Conservation (phyloP, 2,888 invertebrate genomes). For the Scotopteryx bipunctaria region DNA sequence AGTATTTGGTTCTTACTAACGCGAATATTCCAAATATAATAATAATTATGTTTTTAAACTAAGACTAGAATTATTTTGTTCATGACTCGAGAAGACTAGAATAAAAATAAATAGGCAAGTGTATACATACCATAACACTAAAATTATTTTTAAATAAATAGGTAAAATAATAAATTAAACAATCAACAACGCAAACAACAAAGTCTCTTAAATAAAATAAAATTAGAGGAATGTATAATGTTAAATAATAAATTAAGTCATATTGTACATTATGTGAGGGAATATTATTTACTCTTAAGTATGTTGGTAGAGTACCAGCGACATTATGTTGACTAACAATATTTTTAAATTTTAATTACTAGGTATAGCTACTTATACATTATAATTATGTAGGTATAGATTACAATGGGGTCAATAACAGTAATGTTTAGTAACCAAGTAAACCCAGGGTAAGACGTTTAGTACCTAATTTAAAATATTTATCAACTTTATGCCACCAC, state of each 20-base stretch:
- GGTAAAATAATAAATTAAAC: conserved; percentile 48
- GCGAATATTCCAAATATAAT: conserved; percentile 19
- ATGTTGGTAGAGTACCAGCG: too few relatives aligned
- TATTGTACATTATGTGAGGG: too few relatives aligned
- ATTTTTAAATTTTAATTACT: too few relatives aligned
- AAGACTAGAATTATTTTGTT: conserved; percentile 52
- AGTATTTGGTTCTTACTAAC: conserved; percentile 30
- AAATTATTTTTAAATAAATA: conserved; percentile 22
- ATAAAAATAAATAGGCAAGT: conserved; percentile 45
- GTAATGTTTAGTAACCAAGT: too few relatives aligned
- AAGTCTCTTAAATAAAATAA: conserved; percentile 38
- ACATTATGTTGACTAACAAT: too few relatives aligned
- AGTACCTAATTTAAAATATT: too few relatives aligned
- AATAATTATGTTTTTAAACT: conserved; percentile 3
- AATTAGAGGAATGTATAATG: conserved; percentile 59
- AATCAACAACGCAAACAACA: conserved; percentile 48
- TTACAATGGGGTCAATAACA: too few relatives aligned
- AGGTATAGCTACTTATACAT: too few relatives aligned
- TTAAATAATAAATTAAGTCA: conserved; percentile 21
- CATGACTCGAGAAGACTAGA: conserved; percentile 57
- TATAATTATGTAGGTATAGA: too few relatives aligned
- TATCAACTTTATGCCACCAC: too few relatives aligned
- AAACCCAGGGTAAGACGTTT: too few relatives aligned
- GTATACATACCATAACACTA: conserved; percentile 48
- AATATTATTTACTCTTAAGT: too few relatives aligned